Percentiles rank a stretch among this genome's conserved stretches.
Conservation (phyloP, 2,113 vertebrate genomes). For the Platycercus adscitus region DNA sequence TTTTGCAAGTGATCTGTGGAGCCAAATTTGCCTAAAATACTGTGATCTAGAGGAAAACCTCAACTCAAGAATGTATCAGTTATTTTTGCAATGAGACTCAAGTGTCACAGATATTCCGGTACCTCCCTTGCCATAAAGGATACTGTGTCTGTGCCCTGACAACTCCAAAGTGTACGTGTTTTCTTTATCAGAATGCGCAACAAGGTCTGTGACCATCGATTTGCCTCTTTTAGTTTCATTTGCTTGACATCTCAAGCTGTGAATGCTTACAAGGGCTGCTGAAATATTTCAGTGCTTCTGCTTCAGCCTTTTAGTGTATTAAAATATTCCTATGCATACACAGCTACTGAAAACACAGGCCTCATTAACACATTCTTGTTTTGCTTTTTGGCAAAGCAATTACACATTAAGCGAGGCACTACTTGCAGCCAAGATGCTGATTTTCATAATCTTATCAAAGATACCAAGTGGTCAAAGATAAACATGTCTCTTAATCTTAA, state of each 20-base stretch:
- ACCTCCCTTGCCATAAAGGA: background rate
- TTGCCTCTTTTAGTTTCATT: background rate
- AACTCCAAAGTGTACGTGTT: fast-evolving
- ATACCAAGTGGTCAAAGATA: constrained; percentile 36
- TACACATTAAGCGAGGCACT: background rate
- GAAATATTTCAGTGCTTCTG: background rate
- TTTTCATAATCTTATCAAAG: constrained; percentile 16
- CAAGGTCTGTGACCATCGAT: background rate
- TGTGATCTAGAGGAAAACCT: background rate
- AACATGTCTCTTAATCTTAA: background rate
- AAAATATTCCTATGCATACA: background rate
- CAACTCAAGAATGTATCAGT: background rate
- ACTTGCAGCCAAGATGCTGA: background rate
- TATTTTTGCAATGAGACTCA: background rate
- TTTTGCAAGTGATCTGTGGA: background rate
- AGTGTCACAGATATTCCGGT: background rate
- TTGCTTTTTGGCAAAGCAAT: constrained; percentile 28
- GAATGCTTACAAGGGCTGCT: background rate
- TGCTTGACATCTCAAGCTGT: background rate
- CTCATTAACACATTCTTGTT: constrained; percentile 42
- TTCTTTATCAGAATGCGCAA: background rate
- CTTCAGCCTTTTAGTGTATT: background rate
- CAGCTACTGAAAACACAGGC: background rate
- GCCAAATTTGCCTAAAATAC: background rate
- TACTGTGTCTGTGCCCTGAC: background rate